Evolutionary conservation across 2,888 invertebrate genomes (phyloP).

Genomic region (Acanthoscelides obtectus): DNA sequence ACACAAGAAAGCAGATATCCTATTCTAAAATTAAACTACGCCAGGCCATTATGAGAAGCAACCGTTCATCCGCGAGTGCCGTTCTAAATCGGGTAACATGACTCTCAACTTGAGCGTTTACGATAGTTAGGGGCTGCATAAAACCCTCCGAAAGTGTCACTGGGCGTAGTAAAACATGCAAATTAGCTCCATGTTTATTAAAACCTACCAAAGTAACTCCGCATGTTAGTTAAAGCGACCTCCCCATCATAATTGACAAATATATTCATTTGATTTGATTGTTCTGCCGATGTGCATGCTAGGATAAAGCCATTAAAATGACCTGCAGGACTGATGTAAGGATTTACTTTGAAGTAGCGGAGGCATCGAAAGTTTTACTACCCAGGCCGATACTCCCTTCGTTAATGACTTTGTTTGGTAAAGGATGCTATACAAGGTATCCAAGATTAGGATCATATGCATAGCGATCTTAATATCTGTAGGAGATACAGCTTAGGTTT

Average conservation of each 20-base stretch:
- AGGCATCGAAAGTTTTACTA: not conserved
- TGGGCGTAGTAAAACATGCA: not conserved
- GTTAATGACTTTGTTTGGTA: too few species aligned
- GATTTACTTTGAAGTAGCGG: not conserved
- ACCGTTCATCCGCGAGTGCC: not conserved
- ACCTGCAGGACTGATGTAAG: not conserved
- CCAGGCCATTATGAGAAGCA: not conserved
- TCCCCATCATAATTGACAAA: not conserved
- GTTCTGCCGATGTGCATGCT: not conserved
- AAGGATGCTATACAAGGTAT: too few species aligned
- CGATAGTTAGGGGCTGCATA: not conserved
- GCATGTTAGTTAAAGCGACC: not conserved
- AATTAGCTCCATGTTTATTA: not conserved
- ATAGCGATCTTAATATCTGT: too few species aligned
- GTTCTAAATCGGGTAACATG: not conserved
- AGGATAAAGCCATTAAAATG: not conserved
- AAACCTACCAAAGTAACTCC: not conserved
- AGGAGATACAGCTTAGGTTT: too few species aligned
- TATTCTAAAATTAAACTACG: not conserved
- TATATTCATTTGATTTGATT: not conserved
- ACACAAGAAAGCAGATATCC: not conserved
- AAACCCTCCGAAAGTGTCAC: not conserved
- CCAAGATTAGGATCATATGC: too few species aligned
- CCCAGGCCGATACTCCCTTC: too few species aligned
- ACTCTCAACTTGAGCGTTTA: not conserved